These are phyloP conservation scores for Morelia viridis DNA, from an alignment of 2,797 vertebrate genomes.

Conservation along the genomic window DNA sequence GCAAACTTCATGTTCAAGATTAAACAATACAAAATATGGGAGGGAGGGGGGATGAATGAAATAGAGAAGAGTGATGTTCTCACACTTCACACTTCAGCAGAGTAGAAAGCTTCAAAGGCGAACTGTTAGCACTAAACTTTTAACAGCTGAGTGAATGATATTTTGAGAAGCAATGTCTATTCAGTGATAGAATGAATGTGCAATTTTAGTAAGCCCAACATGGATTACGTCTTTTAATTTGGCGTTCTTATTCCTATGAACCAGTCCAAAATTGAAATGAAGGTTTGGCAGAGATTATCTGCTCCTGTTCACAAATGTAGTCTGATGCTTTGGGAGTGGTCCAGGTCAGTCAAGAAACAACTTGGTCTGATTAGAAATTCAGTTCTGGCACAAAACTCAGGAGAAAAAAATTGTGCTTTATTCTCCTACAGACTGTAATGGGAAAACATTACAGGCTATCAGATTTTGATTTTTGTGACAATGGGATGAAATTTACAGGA, in stretches of 20 bases:
- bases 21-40: neutral
- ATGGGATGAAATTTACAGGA: neutral
- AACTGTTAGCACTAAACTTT: neutral
- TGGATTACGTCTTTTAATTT: neutral
- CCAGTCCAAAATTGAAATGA: neutral
- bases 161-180: slow-evolving; percentile 1
- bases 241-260: neutral
- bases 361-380: neutral
- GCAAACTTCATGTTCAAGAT: slow-evolving; percentile 10
- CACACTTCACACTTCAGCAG: neutral
- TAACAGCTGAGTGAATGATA: neutral
- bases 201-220: neutral
- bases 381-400: neutral
- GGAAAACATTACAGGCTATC: neutral
- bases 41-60: slow-evolving; percentile 27
- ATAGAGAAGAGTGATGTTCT: neutral
- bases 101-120: too few relatives aligned
- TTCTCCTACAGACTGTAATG: neutral
- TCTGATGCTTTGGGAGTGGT: neutral
- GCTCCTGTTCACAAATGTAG: neutral
- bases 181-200: neutral
- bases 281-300: neutral
- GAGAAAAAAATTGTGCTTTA: neutral
- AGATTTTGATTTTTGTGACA: neutral
- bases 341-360: neutral